phyloP scores from a whole-genome alignment of 2,113 vertebrate species.

The Poicephalus meyeri region DNA sequence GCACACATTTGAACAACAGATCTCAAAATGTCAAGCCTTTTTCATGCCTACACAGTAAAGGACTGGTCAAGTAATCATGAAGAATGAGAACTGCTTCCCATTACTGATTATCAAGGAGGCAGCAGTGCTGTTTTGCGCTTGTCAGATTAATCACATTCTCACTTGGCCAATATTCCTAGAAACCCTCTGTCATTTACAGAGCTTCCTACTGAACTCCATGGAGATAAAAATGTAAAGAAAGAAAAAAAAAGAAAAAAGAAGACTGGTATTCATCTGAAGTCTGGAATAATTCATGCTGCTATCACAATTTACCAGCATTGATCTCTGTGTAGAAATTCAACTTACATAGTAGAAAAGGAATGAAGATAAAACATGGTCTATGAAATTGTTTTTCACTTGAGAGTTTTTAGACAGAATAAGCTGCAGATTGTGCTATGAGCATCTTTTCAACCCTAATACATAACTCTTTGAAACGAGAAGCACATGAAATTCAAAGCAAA shows the following conservation, averaged over 20 bases:
- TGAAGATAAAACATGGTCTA: not conserved
- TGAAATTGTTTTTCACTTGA: not conserved
- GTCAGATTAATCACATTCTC: not conserved
- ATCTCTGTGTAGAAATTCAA: conserved; percentile 16
- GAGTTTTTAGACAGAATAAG: not conserved
- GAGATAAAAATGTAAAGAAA: no score
- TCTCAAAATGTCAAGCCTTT: not conserved
- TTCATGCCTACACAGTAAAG: not conserved
- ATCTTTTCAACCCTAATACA: not conserved
- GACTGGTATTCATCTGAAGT: not conserved
- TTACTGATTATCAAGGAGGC: not conserved
- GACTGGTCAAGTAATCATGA: not conserved
- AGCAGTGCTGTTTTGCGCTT: not conserved
- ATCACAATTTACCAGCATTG: not conserved
- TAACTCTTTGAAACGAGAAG: not conserved
- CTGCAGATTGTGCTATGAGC: not conserved
- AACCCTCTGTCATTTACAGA: not conserved
- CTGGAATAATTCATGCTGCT: not conserved
- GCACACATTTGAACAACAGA: not conserved
- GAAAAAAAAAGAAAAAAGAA: not conserved
- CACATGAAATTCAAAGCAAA: not conserved
- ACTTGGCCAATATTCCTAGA: not conserved
- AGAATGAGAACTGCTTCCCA: not conserved
- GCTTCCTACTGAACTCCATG: not conserved
- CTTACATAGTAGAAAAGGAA: not conserved